These are phyloP conservation scores for Rhinoptilus africanus DNA, from an alignment of 2,113 vertebrate genomes.

Conservation along the genomic window DNA sequence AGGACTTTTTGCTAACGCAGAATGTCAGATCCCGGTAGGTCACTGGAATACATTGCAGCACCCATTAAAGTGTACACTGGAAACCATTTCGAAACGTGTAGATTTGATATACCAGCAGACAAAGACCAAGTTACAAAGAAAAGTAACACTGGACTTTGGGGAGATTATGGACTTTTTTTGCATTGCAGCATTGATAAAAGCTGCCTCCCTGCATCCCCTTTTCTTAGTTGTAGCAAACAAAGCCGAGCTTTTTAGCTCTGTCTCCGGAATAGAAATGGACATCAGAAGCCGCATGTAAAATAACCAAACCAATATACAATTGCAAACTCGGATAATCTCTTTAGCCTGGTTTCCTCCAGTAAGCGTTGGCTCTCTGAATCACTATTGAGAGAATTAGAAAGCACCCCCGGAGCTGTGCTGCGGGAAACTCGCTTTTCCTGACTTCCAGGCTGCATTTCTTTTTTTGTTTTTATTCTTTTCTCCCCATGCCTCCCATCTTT, in stretches of 20 bases:
- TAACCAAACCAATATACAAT: constrained; percentile 54
- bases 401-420: constrained; percentile 58
- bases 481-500: constrained; percentile 21
- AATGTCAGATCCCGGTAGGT: not conserved
- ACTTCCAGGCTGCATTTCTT: constrained; percentile 49
- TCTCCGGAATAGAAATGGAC: constrained; percentile 50
- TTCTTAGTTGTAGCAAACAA: constrained; percentile 16
- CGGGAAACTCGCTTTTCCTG: constrained; percentile 33
- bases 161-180: not conserved
- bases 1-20: not conserved
- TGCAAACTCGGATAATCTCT: constrained; percentile 65
- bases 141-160: not conserved
- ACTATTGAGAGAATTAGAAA: constrained; percentile 52
- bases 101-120: not conserved
- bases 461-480: constrained; percentile 49
- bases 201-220: not conserved
- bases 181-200: not conserved
- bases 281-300: constrained; percentile 62
- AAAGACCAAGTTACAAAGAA: not conserved
- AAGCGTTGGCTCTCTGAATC: not conserved
- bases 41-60: not conserved
- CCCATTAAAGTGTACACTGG: not conserved
- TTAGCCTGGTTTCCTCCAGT: constrained; percentile 50
- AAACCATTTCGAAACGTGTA: not conserved
- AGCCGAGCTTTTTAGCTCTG: constrained; percentile 38